These are phyloP conservation scores for Egretta garzetta DNA, from an alignment of 2,113 vertebrate genomes.

Conservation along the genomic window DNA sequence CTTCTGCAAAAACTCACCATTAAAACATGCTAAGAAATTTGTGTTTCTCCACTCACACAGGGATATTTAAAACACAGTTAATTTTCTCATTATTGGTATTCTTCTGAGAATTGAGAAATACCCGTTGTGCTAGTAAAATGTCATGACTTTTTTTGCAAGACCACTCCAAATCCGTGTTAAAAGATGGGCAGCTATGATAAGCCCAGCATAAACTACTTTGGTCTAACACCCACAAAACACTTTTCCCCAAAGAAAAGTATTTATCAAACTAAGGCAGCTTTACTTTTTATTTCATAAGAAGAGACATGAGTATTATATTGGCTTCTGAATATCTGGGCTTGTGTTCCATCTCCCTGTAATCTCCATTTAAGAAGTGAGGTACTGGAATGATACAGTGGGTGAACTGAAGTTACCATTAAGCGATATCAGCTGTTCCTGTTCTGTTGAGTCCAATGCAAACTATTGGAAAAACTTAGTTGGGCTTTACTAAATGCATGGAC, in stretches of 20 bases:
- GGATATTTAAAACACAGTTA: neutral
- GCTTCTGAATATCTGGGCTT: neutral
- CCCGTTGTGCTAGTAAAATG: neutral
- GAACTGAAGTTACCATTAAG: neutral
- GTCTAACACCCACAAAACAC: neutral
- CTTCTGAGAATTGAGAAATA: neutral
- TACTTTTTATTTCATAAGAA: neutral
- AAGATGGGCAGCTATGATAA: neutral
- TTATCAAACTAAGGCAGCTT: neutral
- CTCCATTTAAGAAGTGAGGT: neutral
- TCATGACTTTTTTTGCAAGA: neutral
- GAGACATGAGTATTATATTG: neutral
- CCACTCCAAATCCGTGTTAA: neutral
- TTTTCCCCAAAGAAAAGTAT: neutral
- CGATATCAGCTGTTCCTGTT: neutral
- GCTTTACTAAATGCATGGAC: neutral
- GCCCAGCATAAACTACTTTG: neutral
- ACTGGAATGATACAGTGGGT: neutral
- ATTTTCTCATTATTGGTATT: neutral
- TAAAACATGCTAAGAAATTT: neutral
- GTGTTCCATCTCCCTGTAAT: neutral
- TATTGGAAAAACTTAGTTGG: neutral
- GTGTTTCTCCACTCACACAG: neutral
- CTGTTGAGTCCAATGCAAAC: neutral
- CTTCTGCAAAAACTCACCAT: neutral